Evolutionary conservation across 2,888 invertebrate species (phyloP).

Genomic region (Orthonevra nobilis): DNA sequence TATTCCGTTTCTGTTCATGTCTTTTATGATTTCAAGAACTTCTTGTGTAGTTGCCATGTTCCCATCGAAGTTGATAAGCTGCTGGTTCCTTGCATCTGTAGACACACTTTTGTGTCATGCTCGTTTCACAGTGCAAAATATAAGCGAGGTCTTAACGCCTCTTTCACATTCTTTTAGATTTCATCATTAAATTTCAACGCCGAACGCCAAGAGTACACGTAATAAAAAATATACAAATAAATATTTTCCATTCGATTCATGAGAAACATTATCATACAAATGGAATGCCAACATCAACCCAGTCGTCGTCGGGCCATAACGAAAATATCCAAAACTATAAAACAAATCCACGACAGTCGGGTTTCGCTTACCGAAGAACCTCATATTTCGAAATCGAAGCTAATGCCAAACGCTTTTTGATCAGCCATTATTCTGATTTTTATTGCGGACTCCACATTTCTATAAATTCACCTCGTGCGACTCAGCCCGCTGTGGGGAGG

Average conservation of each 20-base stretch:
- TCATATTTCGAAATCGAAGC: conserved; percentile 5
- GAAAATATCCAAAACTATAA: conserved; percentile 29
- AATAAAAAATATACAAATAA: conserved; percentile 35
- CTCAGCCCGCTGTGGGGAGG: neutral
- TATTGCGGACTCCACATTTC: conserved; percentile 49
- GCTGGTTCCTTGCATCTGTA: no score
- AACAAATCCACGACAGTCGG: conserved; percentile 39
- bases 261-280: conserved; percentile 51
- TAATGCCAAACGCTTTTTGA: conserved; percentile 47
- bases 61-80: no score
- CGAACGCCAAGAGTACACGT: no score
- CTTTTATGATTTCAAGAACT: no score
- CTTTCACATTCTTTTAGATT: no score
- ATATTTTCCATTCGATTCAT: conserved; percentile 40
- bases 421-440: conserved; percentile 58
- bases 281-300: conserved; percentile 43
- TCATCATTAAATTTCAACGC: no score
- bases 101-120: no score
- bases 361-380: conserved; percentile 5
- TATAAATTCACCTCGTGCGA: conserved; percentile 21
- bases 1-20: no score
- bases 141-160: no score
- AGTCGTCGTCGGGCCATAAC: conserved; percentile 15
- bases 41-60: no score
- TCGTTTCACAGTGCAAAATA: no score